Evolutionary conservation across 2,888 invertebrate genomes (phyloP).

Genomic region (Caenorhabditis sp.): DNA sequence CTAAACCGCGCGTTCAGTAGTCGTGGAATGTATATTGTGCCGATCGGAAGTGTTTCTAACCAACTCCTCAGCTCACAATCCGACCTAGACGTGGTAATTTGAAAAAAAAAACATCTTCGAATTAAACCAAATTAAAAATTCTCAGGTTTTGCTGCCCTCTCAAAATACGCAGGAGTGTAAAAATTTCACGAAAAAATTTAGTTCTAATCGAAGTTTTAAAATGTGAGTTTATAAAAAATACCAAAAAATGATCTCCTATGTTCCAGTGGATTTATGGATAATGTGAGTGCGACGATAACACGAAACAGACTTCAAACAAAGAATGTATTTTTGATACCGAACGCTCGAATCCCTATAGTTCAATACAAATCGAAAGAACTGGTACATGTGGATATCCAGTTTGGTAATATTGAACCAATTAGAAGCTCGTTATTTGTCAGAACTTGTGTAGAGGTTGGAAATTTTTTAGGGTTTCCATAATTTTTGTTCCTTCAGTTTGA

Average conservation of each 20-base stretch:
- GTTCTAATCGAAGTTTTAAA: conserved; percentile 8
- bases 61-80: conserved; percentile 11
- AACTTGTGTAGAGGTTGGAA: conserved; percentile 31
- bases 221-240: background rate
- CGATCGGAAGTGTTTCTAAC: conserved; percentile 33
- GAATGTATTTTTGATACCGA: conserved; percentile 3
- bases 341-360: conserved; percentile 3
- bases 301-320: background rate
- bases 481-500: conserved; percentile 9
- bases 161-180: conserved; percentile 9
- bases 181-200: conserved; percentile 17
- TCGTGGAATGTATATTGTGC: conserved; percentile 13
- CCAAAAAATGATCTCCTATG: background rate
- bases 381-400: conserved; percentile 35
- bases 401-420: conserved; percentile 28
- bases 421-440: conserved; percentile 29
- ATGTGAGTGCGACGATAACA: background rate
- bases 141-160: conserved; percentile 23
- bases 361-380: conserved; percentile 4
- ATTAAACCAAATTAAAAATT: too few relatives aligned
- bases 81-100: conserved; percentile 22
- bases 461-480: too few relatives aligned
- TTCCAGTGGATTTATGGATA: conserved; percentile 5
- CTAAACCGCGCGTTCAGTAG: conserved; percentile 4
- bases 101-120: background rate